These are phyloP conservation scores for Pemphredon lugubris DNA, from an alignment of 2,888 invertebrate genomes.

Conservation along the genomic window DNA sequence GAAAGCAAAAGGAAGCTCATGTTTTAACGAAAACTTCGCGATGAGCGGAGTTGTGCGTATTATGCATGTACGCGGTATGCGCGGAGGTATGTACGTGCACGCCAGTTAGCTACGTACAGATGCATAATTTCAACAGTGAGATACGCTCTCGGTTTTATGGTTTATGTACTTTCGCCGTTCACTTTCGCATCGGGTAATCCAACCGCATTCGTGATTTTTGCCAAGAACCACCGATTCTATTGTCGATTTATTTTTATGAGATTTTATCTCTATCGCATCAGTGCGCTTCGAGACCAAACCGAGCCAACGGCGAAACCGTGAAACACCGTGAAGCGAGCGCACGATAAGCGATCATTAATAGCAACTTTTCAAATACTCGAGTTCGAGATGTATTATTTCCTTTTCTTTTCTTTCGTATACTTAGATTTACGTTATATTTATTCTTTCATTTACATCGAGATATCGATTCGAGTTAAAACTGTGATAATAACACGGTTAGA, in stretches of 20 bases:
- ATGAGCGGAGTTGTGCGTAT: conserved; percentile 33
- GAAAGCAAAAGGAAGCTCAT: conserved; percentile 45
- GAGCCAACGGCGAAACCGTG: background rate
- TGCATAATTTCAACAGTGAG: conserved; percentile 35
- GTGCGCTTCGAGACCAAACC: background rate
- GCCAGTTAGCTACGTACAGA: conserved; percentile 34
- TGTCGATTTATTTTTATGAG: conserved; percentile 5
- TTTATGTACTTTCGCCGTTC: conserved; percentile 59
- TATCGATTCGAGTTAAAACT: too few relatives aligned
- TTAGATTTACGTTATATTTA: too few relatives aligned
- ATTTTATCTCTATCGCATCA: conserved; percentile 18
- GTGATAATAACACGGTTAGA: too few relatives aligned
- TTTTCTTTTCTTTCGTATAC: too few relatives aligned
- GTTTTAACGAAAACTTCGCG: conserved; percentile 30
- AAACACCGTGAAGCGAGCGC: background rate
- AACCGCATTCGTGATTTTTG: conserved; percentile 35
- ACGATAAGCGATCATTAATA: background rate
- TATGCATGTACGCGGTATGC: conserved; percentile 40
- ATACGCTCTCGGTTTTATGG: conserved; percentile 46
- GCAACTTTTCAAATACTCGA: background rate
- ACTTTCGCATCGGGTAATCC: conserved; percentile 40
- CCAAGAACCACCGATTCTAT: background rate
- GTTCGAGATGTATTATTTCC: background rate
- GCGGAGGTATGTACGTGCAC: background rate
- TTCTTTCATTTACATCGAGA: too few relatives aligned